A percentile compares a stretch with the other conserved stretches of the same genome.
Evolutionary conservation across 92 coral and sea anemone genomes (phyloP).

Genomic region (Siderastrea siderea): DNA sequence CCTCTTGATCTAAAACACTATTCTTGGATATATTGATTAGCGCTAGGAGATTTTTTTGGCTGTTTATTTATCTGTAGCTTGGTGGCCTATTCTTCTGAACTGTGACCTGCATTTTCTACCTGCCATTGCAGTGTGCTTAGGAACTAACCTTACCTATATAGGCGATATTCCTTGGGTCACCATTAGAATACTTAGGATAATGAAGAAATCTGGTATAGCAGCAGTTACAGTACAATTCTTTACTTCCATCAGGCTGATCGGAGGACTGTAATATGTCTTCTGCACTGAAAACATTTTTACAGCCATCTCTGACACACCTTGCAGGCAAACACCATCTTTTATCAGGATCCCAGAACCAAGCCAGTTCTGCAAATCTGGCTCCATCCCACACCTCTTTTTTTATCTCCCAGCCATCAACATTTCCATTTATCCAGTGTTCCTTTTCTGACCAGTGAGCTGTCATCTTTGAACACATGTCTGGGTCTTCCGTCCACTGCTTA

Average conservation of each 20-base stretch:
- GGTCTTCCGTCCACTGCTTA: slow-evolving; percentile 60
- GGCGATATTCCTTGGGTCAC: slow-evolving; percentile 80
- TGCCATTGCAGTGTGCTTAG: too few species aligned
- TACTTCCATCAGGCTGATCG: slow-evolving; percentile 51
- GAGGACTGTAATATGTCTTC: slow-evolving; percentile 42
- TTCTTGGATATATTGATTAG: too few species aligned
- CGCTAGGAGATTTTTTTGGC: too few species aligned
- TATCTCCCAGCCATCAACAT: slow-evolving; percentile 23
- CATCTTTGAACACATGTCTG: slow-evolving; percentile 79
- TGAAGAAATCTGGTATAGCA: slow-evolving; percentile 73
- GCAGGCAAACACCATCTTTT: slow-evolving; percentile 76
- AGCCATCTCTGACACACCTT: slow-evolving; percentile 62
- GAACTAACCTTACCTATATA: neutral
- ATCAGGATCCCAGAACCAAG: slow-evolving; percentile 79
- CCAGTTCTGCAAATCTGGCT: slow-evolving; percentile 61
- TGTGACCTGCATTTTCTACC: too few species aligned
- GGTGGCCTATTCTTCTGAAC: too few species aligned
- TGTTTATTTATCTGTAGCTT: too few species aligned
- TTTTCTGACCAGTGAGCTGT: slow-evolving; percentile 75
- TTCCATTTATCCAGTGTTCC: slow-evolving; percentile 79
- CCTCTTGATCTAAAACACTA: too few species aligned
- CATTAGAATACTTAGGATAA: slow-evolving; percentile 62
- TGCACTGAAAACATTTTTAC: slow-evolving; percentile 68
- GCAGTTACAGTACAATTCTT: slow-evolving; percentile 62
- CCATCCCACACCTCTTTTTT: slow-evolving; percentile 78